Conservation (phyloP, 1,140 invertebrate genomes). For the Potamilus streckersoni region DNA sequence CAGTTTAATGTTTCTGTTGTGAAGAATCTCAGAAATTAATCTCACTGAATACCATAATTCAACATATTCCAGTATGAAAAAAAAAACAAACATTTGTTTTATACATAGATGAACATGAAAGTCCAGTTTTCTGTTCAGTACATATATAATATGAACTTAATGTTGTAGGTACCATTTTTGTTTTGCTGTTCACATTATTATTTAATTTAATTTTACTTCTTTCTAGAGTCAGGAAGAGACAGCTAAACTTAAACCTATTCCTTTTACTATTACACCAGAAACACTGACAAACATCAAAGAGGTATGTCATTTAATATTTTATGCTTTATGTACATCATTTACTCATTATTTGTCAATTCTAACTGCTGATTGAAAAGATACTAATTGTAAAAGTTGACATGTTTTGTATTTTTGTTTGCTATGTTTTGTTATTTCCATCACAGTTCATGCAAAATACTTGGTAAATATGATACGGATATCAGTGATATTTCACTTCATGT, state of each 20-base stretch:
- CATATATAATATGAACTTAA: neutral
- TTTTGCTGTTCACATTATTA: neutral
- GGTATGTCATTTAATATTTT: constrained; percentile 45
- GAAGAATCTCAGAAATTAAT: neutral
- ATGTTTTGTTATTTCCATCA: too few relatives aligned
- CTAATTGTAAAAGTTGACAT: too few relatives aligned
- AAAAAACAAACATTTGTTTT: neutral
- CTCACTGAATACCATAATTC: neutral
- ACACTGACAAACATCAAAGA: constrained; percentile 78
- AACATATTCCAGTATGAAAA: neutral
- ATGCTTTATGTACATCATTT: too few relatives aligned
- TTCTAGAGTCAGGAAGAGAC: constrained; percentile 64
- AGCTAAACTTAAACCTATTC: constrained; percentile 73
- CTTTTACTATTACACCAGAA: constrained; percentile 86
- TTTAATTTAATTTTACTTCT: constrained; percentile 5
- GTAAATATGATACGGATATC: too few relatives aligned
- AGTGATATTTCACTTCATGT: too few relatives aligned
- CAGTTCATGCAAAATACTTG: too few relatives aligned
- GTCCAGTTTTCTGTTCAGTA: neutral
- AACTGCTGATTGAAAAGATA: too few relatives aligned
- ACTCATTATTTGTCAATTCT: too few relatives aligned
- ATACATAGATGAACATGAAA: neutral
- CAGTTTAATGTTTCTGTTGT: neutral
- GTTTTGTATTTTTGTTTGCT: too few relatives aligned
- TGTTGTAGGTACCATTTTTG: neutral